Percentiles rank a stretch among this genome's conserved stretches.
Conservation (phyloP, 2,113 vertebrate genomes). For the Amazona vittata region DNA sequence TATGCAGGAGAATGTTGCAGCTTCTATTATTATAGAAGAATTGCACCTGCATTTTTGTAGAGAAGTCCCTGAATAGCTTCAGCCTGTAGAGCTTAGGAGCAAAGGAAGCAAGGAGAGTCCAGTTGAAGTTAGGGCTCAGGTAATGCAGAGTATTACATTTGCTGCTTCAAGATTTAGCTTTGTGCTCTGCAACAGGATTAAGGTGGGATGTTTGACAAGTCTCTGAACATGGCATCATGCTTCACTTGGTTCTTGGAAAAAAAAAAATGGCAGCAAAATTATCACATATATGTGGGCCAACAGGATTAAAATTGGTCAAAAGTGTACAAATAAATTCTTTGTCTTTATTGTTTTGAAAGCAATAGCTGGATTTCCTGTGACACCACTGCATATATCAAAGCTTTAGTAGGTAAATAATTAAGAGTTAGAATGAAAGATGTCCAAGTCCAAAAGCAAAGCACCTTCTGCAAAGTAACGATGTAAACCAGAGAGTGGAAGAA, state of each 20-base stretch:
- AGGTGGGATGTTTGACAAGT: neutral
- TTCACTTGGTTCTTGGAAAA: neutral
- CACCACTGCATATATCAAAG: neutral
- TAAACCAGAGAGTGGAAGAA: neutral
- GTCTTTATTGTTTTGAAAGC: neutral
- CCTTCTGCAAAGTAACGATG: neutral
- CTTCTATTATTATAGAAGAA: neutral
- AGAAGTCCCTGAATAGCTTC: neutral
- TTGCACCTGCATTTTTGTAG: neutral
- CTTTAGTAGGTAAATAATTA: neutral
- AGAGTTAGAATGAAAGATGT: neutral
- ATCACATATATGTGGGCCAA: rapidly evolving
- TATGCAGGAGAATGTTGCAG: neutral
- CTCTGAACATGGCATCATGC: neutral
- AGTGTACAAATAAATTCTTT: neutral
- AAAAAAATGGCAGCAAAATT: neutral
- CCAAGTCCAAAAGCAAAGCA: neutral
- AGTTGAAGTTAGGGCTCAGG: neutral
- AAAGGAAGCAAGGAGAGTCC: neutral
- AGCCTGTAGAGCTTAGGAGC: neutral
- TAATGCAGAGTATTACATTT: neutral
- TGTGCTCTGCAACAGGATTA: neutral
- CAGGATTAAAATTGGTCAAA: neutral
- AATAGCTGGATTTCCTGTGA: neutral
- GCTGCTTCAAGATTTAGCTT: neutral